phyloP scores from a whole-genome alignment of 2,113 vertebrate genomes.

The Hydrochoerus hydrochaeris region DNA sequence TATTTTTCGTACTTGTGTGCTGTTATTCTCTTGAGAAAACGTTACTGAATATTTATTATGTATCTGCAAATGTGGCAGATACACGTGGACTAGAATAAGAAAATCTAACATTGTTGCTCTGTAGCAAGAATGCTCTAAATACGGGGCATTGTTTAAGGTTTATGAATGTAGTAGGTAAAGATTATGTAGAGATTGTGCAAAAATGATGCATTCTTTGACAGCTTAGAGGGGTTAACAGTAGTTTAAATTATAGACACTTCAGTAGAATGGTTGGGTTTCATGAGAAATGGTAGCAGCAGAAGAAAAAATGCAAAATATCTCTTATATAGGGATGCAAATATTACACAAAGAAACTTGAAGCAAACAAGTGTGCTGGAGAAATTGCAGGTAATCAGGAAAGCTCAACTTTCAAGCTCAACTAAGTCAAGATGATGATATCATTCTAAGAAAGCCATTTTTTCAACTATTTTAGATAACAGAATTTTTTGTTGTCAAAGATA shows the following conservation, averaged over 20 bases:
- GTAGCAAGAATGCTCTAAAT: neutral
- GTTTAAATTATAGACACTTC: neutral
- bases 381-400: neutral
- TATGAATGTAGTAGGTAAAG: neutral
- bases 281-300: neutral
- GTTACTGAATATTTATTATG: conserved; percentile 26
- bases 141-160: neutral
- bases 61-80: neutral
- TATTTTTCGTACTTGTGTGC: neutral
- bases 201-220: neutral
- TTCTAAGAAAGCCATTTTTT: neutral
- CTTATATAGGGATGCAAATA: neutral
- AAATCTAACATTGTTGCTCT: neutral
- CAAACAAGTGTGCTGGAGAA: neutral
- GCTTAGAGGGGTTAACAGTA: neutral
- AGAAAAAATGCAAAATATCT: neutral
- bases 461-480: neutral
- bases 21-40: conserved; percentile 37
- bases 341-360: neutral
- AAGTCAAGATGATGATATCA: conserved; percentile 8
- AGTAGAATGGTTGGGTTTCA: neutral
- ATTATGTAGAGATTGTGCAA: neutral
- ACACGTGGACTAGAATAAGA: conserved; percentile 7
- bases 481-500: neutral
- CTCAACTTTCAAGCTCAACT: neutral